Base-by-base conservation (phyloP, 1,140 invertebrate species). In the Brevipalpus yothersi region DNA sequence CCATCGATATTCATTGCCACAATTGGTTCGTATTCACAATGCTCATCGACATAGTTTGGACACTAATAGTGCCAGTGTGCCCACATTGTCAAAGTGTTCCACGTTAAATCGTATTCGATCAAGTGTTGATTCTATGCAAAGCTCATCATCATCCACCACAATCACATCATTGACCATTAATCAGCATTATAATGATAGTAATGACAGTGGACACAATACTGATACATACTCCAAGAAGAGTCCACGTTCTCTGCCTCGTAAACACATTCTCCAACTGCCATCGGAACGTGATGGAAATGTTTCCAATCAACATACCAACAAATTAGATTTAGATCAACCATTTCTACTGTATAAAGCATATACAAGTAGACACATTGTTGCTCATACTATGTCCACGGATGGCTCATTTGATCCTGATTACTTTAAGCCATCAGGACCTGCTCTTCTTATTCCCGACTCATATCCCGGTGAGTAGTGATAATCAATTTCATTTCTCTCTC, bases 291-390 rank as follows among this genome's bases (percentile, higher is more conserved):
- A 31, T 31, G 45, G 19, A 47, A 47, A 47, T 47, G 45, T 47
- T 15, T 47, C 45, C 13, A n/a, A n/a, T 31, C 43, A 23, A 55
- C 58, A 0, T 60, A 57, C 2, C 39, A 58, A 19, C 5, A 39
- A 56, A 40, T 58, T 64, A n/a, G 63, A 64, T 55, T 39, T 64
- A 45, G 61, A 61, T 55, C 60, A 60, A 39, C 63, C 63, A 4
- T 42, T 64, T 31, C 45, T 64, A 10, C 51, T 64, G 21, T 62
- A 64, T 41, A 61, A 64, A 41, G 60, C 61, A 0, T 64, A 64
- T 19, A 49, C 59, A 2, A 60, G 59, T n/a, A 53, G 61, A 40
- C 58, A 64, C 39, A 60, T 64, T 8, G 53, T 62, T 45, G 63
- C 61, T 41, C 53, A 60, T 12, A 64, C 59, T 23, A 53, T 64